Percentiles rank a stretch among this genome's conserved stretches.
phyloP scores from a whole-genome alignment of 2,888 invertebrate genomes.

The Hydroisotoma schaefferi region DNA sequence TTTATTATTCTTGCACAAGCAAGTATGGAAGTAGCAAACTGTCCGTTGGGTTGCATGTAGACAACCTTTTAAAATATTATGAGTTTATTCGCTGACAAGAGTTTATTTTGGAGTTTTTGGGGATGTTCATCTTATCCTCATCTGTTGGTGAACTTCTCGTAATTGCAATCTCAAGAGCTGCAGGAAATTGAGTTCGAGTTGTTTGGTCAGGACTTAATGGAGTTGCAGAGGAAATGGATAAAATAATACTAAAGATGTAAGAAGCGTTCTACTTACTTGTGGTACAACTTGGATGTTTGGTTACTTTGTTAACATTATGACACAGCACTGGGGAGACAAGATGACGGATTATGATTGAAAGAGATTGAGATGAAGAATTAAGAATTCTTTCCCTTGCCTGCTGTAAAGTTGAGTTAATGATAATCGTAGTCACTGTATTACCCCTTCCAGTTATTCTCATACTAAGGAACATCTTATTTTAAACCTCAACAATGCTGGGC shows the following conservation, averaged over 20 bases:
- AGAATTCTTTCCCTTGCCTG: neutral
- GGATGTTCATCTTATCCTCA: too few relatives aligned
- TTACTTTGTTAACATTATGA: neutral
- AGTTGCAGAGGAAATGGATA: constrained; percentile 5
- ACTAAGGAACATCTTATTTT: too few relatives aligned
- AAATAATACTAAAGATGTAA: neutral
- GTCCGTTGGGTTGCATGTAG: too few relatives aligned
- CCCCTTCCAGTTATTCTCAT: too few relatives aligned
- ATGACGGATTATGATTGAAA: constrained; percentile 4
- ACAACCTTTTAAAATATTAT: too few relatives aligned
- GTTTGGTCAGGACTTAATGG: neutral
- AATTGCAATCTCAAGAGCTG: constrained; percentile 1
- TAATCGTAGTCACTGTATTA: neutral
- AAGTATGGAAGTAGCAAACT: too few relatives aligned
- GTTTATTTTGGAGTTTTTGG: too few relatives aligned
- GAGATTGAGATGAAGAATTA: constrained; percentile 5
- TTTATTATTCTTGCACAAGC: too few relatives aligned
- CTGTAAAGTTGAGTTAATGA: neutral
- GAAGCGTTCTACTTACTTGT: neutral
- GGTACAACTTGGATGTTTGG: neutral
- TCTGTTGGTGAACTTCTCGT: too few relatives aligned
- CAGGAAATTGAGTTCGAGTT: constrained; percentile 1
- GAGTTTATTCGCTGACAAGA: neutral
- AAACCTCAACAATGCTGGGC: too few relatives aligned
- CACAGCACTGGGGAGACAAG: neutral